A percentile compares a stretch with the other conserved stretches of the same genome.
Conservation (phyloP, 2,797 vertebrate species). For the Sebastes ruberrimus region DNA sequence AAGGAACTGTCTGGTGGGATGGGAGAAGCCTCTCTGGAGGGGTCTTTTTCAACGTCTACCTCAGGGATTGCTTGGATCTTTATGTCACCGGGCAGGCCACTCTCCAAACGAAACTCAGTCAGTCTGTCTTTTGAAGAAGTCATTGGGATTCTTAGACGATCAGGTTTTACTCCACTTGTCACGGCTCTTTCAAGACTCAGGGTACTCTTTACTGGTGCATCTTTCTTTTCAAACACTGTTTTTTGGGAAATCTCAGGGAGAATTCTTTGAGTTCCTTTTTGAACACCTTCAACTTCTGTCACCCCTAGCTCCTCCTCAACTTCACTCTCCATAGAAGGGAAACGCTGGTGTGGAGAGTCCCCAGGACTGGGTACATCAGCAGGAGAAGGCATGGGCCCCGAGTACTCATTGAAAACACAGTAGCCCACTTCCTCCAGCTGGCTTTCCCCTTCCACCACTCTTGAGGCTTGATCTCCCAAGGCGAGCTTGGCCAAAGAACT, state of each 20-base stretch:
- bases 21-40: conserved; percentile 80
- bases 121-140: conserved; percentile 68
- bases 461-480: conserved; percentile 47
- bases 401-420: conserved; percentile 92
- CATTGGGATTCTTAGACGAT: conserved; percentile 75
- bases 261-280: conserved; percentile 16
- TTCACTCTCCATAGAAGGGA: conserved; percentile 60
- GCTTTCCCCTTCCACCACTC: conserved; percentile 75
- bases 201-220: conserved; percentile 50
- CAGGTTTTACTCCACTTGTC: conserved; percentile 70
- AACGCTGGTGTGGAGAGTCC: conserved; percentile 58
- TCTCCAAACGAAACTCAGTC: conserved; percentile 73
- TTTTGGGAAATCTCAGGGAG: conserved; percentile 37
- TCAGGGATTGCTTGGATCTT: conserved; percentile 78
- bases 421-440: conserved; percentile 88
- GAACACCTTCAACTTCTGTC: neutral
- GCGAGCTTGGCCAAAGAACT: conserved; percentile 67
- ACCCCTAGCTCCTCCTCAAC: conserved; percentile 28
- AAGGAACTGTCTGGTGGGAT: conserved; percentile 77
- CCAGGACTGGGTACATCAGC: conserved; percentile 78
- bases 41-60: conserved; percentile 79
- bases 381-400: conserved; percentile 91
- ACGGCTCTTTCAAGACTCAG: conserved; percentile 76
- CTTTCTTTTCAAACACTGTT: conserved; percentile 60
- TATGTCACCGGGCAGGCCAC: conserved; percentile 71